These are phyloP conservation scores for Drosophila pseudoananassae DNA, from an alignment of 1,140 invertebrate genomes.

Conservation along the genomic window DNA sequence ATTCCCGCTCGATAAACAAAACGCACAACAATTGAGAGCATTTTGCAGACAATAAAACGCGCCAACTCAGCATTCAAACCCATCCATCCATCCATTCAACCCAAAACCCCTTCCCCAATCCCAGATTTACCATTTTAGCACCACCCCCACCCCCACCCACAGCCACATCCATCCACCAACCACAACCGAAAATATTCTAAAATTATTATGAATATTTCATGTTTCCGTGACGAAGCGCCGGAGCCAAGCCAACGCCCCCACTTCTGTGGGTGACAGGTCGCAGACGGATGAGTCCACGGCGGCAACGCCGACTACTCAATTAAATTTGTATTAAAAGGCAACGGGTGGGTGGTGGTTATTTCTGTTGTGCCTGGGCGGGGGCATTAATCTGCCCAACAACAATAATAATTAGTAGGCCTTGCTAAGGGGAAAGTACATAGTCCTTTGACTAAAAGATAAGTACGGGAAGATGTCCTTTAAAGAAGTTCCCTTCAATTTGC, in stretches of 20 bases:
- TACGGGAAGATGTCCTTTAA: constrained; percentile 1
- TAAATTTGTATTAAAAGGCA: constrained; percentile 68
- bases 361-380: constrained; percentile 3
- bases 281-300: constrained; percentile 52
- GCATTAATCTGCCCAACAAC: constrained; percentile 42
- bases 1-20: constrained; percentile 48
- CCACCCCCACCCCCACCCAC: neutral
- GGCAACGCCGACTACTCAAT: constrained; percentile 66
- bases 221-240: constrained; percentile 39
- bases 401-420: constrained; percentile 42
- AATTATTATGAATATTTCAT: constrained; percentile 78
- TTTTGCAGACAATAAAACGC: constrained; percentile 64
- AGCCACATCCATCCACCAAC: neutral
- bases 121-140: neutral
- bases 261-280: constrained; percentile 44
- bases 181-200: constrained; percentile 59
- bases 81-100: constrained; percentile 14
- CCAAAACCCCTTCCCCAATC: constrained; percentile 28
- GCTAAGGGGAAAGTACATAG: neutral
- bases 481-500: no score
- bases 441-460: neutral
- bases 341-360: constrained; percentile 5
- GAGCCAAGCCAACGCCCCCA: constrained; percentile 37
- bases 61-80: constrained; percentile 60
- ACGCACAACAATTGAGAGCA: constrained; percentile 61